Evolutionary conservation across 2,888 invertebrate genomes (phyloP).

Genomic region (Caenorhabditis angaria): DNA sequence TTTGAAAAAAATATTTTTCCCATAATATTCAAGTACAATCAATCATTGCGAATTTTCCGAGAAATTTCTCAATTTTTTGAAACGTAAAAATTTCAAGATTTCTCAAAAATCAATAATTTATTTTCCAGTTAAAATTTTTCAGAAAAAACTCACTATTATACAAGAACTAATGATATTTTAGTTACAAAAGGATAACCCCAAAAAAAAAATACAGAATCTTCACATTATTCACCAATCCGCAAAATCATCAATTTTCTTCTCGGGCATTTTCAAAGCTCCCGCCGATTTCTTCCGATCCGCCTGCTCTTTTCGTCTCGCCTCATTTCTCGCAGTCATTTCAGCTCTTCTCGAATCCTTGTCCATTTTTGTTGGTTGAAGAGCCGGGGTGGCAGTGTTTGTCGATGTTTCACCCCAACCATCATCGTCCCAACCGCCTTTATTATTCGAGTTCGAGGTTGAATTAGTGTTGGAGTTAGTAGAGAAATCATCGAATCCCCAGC

Average conservation of each 20-base stretch:
- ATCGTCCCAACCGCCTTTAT: slow-evolving; percentile 46
- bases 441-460: slow-evolving; percentile 13
- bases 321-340: slow-evolving; percentile 58
- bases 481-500: slow-evolving; percentile 44
- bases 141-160: no score
- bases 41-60: no score
- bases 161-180: no score
- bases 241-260: slow-evolving; percentile 52
- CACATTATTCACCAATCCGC: slow-evolving; percentile 48
- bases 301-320: slow-evolving; percentile 55
- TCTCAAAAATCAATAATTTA: no score
- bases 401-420: slow-evolving; percentile 35
- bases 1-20: no score
- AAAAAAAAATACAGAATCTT: background rate
- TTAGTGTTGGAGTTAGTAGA: background rate
- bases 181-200: no score
- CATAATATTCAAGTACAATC: no score
- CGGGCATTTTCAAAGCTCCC: slow-evolving; percentile 58
- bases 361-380: slow-evolving; percentile 20
- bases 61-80: no score
- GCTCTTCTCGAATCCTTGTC: slow-evolving; percentile 35
- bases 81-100: no score
- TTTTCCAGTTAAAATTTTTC: no score
- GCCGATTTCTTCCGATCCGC: slow-evolving; percentile 48
- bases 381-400: background rate